A percentile compares a stretch with the other conserved stretches of the same genome.
phyloP scores from a whole-genome alignment of 2,888 invertebrate genomes.

The Microctonus hyperodae region DNA sequence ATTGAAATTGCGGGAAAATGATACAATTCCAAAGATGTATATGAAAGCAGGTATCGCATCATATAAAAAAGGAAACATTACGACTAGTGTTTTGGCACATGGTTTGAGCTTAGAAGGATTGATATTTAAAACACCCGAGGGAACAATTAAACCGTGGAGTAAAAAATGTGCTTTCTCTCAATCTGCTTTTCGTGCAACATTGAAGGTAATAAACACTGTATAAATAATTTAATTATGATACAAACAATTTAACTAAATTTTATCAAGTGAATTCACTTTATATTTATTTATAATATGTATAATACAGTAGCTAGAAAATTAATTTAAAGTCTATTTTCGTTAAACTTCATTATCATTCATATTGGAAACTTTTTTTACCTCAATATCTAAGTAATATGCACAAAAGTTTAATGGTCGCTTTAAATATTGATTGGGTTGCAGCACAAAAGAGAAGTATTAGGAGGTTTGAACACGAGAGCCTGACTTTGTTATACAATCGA shows the following conservation, averaged over 20 bases:
- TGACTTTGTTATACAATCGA: constrained; percentile 42
- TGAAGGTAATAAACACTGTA: constrained; percentile 68
- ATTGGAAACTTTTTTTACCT: not conserved
- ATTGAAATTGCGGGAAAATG: constrained; percentile 51
- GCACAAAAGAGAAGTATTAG: constrained; percentile 39
- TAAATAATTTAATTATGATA: constrained; percentile 13
- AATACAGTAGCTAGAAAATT: not conserved
- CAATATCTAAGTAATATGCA: not conserved
- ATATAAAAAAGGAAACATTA: constrained; percentile 56
- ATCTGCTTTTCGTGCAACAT: constrained; percentile 72
- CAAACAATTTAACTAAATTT: too few relatives aligned
- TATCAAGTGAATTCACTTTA: not conserved
- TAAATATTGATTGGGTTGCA: constrained; percentile 50
- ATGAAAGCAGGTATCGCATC: constrained; percentile 55
- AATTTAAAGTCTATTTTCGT: not conserved
- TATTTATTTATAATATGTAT: not conserved
- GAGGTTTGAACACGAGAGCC: constrained; percentile 21
- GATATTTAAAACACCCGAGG: constrained; percentile 55
- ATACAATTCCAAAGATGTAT: constrained; percentile 55
- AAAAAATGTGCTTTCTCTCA: constrained; percentile 73
- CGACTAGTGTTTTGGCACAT: constrained; percentile 53
- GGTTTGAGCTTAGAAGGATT: constrained; percentile 54
- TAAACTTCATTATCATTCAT: constrained; percentile 8
- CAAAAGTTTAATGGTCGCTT: constrained; percentile 15
- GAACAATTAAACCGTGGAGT: constrained; percentile 67